A percentile compares a stretch with the other conserved stretches of the same genome.
Evolutionary conservation across 2,113 vertebrate genomes (phyloP).

Genomic region (Oreochromis tanganicae): DNA sequence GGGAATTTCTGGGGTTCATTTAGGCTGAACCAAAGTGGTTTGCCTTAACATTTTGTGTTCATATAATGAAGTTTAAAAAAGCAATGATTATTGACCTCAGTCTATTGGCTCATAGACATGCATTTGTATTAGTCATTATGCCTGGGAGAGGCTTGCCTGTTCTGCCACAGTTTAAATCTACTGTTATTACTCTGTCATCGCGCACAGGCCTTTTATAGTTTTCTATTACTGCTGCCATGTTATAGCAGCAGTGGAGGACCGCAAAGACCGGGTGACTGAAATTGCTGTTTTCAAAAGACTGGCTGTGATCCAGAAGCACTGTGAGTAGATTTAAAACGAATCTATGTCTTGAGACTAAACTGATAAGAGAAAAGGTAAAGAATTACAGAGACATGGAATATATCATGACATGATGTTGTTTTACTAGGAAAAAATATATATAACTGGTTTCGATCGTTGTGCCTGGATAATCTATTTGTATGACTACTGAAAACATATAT

Average conservation of each 20-base stretch:
- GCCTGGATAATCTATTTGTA: background rate
- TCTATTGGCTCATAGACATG: slow-evolving; percentile 35
- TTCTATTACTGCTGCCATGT: slow-evolving; percentile 50
- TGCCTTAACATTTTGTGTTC: slow-evolving; percentile 38
- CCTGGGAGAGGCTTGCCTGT: slow-evolving; percentile 7
- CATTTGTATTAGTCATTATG: slow-evolving; percentile 55
- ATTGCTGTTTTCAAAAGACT: slow-evolving; percentile 9
- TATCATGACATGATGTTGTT: background rate
- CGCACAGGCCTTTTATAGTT: slow-evolving; percentile 43
- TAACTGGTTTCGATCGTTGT: background rate
- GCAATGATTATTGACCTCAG: slow-evolving; percentile 52
- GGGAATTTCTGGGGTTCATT: slow-evolving; percentile 20
- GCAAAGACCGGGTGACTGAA: slow-evolving; percentile 22
- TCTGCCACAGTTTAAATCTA: slow-evolving; percentile 60
- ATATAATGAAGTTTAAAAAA: slow-evolving; percentile 52
- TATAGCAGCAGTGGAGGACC: slow-evolving; percentile 21
- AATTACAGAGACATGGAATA: background rate
- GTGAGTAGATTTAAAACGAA: background rate
- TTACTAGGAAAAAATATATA: background rate
- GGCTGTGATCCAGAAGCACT: background rate
- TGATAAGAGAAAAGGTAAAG: background rate
- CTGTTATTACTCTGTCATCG: slow-evolving; percentile 64
- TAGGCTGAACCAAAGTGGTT: slow-evolving; percentile 9
- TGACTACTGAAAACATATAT: background rate
- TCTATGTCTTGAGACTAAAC: background rate